Evolutionary conservation across 2,888 invertebrate species (phyloP), one percentile per base, ranked within the genome.

Genomic region (Phortica okadai): DNA sequence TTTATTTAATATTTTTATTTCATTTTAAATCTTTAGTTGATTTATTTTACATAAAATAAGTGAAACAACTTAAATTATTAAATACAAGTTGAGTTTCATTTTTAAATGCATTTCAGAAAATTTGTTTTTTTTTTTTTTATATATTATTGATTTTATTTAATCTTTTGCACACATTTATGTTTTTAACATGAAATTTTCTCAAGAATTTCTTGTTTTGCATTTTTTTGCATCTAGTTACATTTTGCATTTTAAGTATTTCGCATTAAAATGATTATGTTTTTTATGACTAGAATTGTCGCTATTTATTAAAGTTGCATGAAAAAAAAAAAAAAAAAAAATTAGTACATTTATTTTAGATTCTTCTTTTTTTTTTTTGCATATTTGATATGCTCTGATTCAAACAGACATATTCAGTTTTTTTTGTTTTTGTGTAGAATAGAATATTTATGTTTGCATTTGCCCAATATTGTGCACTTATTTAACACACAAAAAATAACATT

Each of bases 31-130:
- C 16, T 70, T 54, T 70, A 45, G 44, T 69, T 66, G 25, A 72
- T 72, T 70, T 56, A 72, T 25, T 70, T 72, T 72, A 72, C 70
- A 72, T 72, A 72, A 72, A 72, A 72, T 72, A 72, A 72, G 54
- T 72, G 82, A 82, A 81, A 81, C 81, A 81, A 80, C 82, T 82
- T 87, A 84, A 82, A 81, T 82, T 56, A 78, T 83, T 80, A 85
- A 84, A 85, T 87, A 86, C 85, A 83, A 83, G 84, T 77, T 79
- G 77, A 79, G 76, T 78, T 74, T 78, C 79, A 86, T 84, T 82
- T 82, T 83, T 81, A 85, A 85, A 85, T 85, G 85, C 85, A 85
- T 87, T 87, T 85, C 85, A 86, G 86, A 87, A 86, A 87, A 82
- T 75, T 82, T 85, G 62, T 76, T 76, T 76, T 74, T 41, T 74